Conservation (phyloP, 2,888 invertebrate genomes). For the Myopa testacea region DNA sequence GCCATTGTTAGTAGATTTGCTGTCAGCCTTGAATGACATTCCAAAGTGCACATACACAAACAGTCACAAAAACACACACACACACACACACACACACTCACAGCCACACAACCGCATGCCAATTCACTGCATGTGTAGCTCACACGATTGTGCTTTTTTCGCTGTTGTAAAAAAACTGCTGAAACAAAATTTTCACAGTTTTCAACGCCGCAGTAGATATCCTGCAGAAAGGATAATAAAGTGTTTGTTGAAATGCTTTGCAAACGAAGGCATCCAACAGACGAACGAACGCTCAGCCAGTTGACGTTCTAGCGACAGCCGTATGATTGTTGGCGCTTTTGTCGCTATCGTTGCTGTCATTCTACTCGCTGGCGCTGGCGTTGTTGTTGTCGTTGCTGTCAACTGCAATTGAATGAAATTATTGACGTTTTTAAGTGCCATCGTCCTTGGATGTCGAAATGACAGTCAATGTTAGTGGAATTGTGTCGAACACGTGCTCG, state of each 20-base stretch:
- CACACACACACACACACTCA: neutral
- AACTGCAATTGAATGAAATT: constrained; percentile 45
- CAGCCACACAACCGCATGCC: neutral
- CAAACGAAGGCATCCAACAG: constrained; percentile 17
- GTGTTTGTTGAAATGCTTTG: constrained; percentile 31
- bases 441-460: constrained; percentile 13
- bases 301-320: constrained; percentile 33
- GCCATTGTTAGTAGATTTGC: constrained; percentile 25
- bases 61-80: neutral
- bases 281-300: constrained; percentile 1
- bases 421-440: constrained; percentile 37
- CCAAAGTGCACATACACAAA: constrained; percentile 2
- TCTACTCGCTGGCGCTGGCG: constrained; percentile 16
- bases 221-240: constrained; percentile 35
- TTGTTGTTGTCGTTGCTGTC: constrained; percentile 40
- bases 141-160: constrained; percentile 2
- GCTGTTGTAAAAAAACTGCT: neutral
- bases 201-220: constrained; percentile 22
- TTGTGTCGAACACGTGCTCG: constrained; percentile 20
- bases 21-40: constrained; percentile 27
- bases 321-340: constrained; percentile 17
- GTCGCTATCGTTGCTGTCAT: constrained; percentile 18
- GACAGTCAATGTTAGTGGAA: constrained; percentile 24
- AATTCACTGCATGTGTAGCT: neutral
- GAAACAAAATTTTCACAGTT: constrained; percentile 15